Conservation (phyloP, 2,888 invertebrate species). For the Pyrochroa serraticornis region DNA sequence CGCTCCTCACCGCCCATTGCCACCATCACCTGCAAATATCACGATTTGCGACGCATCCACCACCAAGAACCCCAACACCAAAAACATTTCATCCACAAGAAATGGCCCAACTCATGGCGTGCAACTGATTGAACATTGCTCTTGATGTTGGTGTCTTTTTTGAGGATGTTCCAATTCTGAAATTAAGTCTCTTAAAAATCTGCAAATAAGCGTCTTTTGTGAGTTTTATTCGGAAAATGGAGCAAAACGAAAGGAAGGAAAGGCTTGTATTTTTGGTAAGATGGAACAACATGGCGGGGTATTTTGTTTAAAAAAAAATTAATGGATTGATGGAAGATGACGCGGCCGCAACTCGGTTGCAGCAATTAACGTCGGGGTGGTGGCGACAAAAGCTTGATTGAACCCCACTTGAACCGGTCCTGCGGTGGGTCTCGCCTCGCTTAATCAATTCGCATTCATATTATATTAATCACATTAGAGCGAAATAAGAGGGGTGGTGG, state of each 20-base stretch:
- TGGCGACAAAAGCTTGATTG: slow-evolving; percentile 38
- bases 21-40: slow-evolving; percentile 27
- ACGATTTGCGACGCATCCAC: slow-evolving; percentile 9
- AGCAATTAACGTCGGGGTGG: slow-evolving; percentile 46
- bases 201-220: too few relatives aligned
- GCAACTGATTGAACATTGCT: too few relatives aligned
- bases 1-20: slow-evolving; percentile 37
- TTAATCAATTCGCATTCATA: slow-evolving; percentile 53
- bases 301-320: too few relatives aligned
- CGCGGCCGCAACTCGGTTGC: slow-evolving; percentile 45
- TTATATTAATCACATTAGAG: slow-evolving; percentile 52
- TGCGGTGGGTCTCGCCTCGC: slow-evolving; percentile 29
- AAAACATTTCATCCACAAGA: too few relatives aligned
- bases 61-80: neutral
- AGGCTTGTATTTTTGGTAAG: too few relatives aligned
- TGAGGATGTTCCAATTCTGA: too few relatives aligned
- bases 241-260: too few relatives aligned
- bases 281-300: too few relatives aligned
- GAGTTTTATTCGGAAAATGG: too few relatives aligned
- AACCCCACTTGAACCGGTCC: slow-evolving; percentile 43
- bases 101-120: too few relatives aligned
- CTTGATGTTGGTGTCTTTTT: too few relatives aligned
- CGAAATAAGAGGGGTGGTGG: slow-evolving; percentile 46
- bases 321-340: neutral
- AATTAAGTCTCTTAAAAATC: too few relatives aligned